Base-by-base conservation (phyloP, 2,888 invertebrate genomes). In the Pyrrhia umbra region DNA sequence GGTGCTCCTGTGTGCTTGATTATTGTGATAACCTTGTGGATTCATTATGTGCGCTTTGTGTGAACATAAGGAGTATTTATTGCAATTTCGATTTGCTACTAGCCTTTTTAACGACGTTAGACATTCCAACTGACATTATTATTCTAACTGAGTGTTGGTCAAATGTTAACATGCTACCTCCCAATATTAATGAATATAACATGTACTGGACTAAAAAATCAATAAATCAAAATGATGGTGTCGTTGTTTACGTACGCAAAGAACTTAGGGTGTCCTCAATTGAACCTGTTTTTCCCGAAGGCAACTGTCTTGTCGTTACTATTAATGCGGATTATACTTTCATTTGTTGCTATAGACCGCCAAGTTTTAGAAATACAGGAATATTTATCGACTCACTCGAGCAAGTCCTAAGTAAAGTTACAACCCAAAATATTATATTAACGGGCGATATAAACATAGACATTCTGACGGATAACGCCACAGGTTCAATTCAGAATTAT, bases 371-470 rank as follows among this genome's bases (percentile, higher is more conserved):
- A 49, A 34, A 42, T 3, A 18, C 13, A n/a, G 13, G n/a, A 10
- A 15, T 5, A 0, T 27, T 9, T 30, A 1, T 27, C 0, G 27
- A 21, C 5, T 30, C 27, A 9, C 34, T 34, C 6, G 49, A 49
- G 3, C 15, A 3, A 15, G 20, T 47, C 13, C 13, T 47, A 18
- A 10, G 47, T 13, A 34, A 34, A 20, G 13, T 20, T 8, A 8
- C n/a, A 13, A 34, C 49, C n/a, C 13, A 49, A 13, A 34, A 34
- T 6, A 20, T 49, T 2, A 30, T 47, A 6, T 18, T 47, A 13
- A 13, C 47, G 18, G 47, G 30, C 10, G 49, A 49, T n/a, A 37
- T 47, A 34, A 34, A 47, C 3, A 34, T 47, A 4, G 47, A 49
- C 6, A 49, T 4, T 6, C 6, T 49, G n/a, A 5, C 34, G 6